Evolutionary conservation across 2,888 invertebrate genomes (phyloP), one percentile per base, ranked within the genome.

Genomic region (Caenorhabditis sp.): DNA sequence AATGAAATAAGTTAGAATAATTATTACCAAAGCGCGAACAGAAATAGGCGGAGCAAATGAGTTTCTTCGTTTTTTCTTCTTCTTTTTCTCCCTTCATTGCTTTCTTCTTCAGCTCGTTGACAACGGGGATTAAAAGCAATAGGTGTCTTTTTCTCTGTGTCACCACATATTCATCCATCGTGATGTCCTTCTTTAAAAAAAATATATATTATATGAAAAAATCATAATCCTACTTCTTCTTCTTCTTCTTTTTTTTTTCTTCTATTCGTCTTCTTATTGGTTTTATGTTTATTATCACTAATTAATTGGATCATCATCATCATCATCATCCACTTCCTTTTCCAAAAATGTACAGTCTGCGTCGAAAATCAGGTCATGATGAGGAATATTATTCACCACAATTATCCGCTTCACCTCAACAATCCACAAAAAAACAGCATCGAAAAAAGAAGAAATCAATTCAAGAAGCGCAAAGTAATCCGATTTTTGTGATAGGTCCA

Each of bases 391-490:
- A 69, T 65, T 53, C 68, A 17, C 73, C 68, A 50, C 63, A 60
- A 58, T 23, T 59, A 50, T 69, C 73, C 8, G 60, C 36, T 21
- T 58, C 67, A 10, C 43, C 43, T 3, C 43, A 43, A 43, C 43
- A 43, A 43, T 10, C 12, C 17, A n/a, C n/a, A n/a, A 43, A 43
- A 43, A 69, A 68, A 54, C 66, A 70, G 61, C 74, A 70, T 57
- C 69, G 69, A 52, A 74, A 74, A 49, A 74, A 74, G 66, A 70
- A 74, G 67, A 74, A 75, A 64, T 65, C 69, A 52, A 66, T 75
- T 52, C 69, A 62, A n/a, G 67, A 62, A 58, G 70, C 66, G 21
- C 69, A 69, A 59, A 64, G 64, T 23, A 74, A 74, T 59, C 74
- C 74, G 49, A 64, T 74, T 38, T 70, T 67, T 63, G 64, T 67